Evolutionary conservation across 2,888 invertebrate genomes (phyloP), one percentile per base, ranked within the genome.

Genomic region (Lacanobia oleracea): DNA sequence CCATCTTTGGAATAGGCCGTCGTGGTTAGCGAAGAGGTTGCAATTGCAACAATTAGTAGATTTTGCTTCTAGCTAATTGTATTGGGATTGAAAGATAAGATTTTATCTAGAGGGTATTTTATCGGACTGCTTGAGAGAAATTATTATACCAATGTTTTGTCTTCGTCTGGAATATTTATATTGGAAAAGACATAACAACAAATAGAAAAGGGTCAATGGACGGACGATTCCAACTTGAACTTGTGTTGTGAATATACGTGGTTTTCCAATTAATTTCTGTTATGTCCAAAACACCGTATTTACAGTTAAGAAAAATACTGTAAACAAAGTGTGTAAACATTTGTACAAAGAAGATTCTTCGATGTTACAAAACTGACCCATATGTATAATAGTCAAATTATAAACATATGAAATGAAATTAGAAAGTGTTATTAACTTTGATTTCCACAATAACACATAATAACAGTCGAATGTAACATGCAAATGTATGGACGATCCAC

Each of bases 351-450:
- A 76, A 72, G 37, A 62, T 63, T 23, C 18, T 51, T 21, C 21
- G 3, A 57, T 43, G 27, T 53, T 68, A 59, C 65, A 16, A 45
- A 72, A 62, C 59, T 56, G 45, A 79, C 66, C 56, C 10, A 40
- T 23, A 71, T 72, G 53, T 60, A 64, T 73, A 71, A 77, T 79
- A 69, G 65, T 79, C 78, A 76, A 81, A 85, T 81, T 80, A 82
- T 80, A 86, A 84, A 76, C 66, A 73, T 70, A 79, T 67, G 72
- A 85, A 83, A 84, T 81, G 78, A 86, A 87, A 89, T 88, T 91
- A 91, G 91, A 92, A 93, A 91, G 91, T 89, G 87, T 88, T 88
- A 92, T 92, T 91, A 91, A 82, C 78, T 80, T 80, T 86, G 63
- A 85, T 85, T 88, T 88, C 85, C 85, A 88, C 87, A 88, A 88